Evolutionary conservation across 2,113 vertebrate genomes (phyloP), one percentile per base, ranked within the genome.

Genomic region (Periophthalmus modestus): DNA sequence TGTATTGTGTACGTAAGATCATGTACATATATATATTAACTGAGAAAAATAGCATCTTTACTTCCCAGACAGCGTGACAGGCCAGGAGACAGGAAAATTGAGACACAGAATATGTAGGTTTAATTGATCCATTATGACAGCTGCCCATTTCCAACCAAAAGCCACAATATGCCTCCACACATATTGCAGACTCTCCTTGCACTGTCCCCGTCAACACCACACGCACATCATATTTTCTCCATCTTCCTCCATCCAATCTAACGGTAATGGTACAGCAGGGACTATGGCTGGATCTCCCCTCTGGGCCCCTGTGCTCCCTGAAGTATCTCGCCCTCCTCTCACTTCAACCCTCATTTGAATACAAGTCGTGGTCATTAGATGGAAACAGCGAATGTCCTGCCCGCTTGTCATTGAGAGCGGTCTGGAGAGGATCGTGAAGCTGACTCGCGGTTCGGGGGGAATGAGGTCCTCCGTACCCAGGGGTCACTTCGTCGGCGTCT

Each of bases 211-310:
- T 89, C 89, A 89, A 59, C 84, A 65, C 85, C 75, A 66, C 82
- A 74, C 86, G 69, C 84, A 77, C 66, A 87, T 91, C 88, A 89
- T 88, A 90, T 91, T 91, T 87, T 88, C 87, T 91, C 88, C 85
- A 88, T 91, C 89, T 91, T 88, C 89, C 85, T 91, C 89, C 88
- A 88, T 91, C 89, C 89, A 92, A 92, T 92, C 89, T 92, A 77
- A 85, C 78, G 77, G 89, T 91, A 92, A 92, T 91, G 88, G 89
- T 85, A 75, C 90, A 79, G 88, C 82, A 0, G 91, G 89, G 91
- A 90, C 86, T 43, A 77, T 5, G 79, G 74, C 80, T 88, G 86
- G 88, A 92, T 91, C 84, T 89, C 89, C 89, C 91, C 87, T 89
- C 89, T 91, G 91, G 89, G 91, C 85, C 79, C 14, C 79, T 10